Conservation (phyloP, 2,888 invertebrate genomes). For the Choristoneura rosaceana region DNA sequence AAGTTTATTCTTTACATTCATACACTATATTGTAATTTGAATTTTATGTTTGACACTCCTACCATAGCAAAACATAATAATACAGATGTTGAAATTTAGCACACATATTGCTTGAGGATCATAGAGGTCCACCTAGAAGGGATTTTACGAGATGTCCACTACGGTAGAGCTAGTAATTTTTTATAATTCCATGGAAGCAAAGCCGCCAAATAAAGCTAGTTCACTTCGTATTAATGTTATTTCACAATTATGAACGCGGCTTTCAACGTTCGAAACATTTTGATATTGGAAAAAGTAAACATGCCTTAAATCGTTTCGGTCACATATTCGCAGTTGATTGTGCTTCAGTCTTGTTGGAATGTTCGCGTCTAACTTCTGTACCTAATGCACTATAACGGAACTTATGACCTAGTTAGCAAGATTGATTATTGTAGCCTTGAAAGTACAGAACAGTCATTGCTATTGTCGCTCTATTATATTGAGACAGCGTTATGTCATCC, state of each 20-base stretch:
- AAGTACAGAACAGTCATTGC: constrained; percentile 33
- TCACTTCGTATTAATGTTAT: too few relatives aligned
- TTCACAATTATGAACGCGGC: neutral
- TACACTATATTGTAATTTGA: too few relatives aligned
- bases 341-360: neutral
- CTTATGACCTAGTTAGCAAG: constrained; percentile 40
- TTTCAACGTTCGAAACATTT: neutral
- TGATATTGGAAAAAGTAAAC: neutral
- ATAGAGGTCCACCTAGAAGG: too few relatives aligned
- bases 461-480: constrained; percentile 32
- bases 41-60: too few relatives aligned
- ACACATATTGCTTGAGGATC: too few relatives aligned
- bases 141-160: too few relatives aligned
- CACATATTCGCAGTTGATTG: neutral
- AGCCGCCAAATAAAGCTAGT: too few relatives aligned
- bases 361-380: constrained; percentile 24
- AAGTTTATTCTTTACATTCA: too few relatives aligned
- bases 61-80: too few relatives aligned
- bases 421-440: constrained; percentile 38
- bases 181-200: too few relatives aligned
- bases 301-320: neutral
- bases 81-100: too few relatives aligned
- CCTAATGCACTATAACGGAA: constrained; percentile 33
- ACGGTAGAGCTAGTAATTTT: too few relatives aligned
- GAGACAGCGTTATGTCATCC: constrained; percentile 32